Conservation (phyloP, 2,113 vertebrate species). For the Aldabrachelys gigantea region DNA sequence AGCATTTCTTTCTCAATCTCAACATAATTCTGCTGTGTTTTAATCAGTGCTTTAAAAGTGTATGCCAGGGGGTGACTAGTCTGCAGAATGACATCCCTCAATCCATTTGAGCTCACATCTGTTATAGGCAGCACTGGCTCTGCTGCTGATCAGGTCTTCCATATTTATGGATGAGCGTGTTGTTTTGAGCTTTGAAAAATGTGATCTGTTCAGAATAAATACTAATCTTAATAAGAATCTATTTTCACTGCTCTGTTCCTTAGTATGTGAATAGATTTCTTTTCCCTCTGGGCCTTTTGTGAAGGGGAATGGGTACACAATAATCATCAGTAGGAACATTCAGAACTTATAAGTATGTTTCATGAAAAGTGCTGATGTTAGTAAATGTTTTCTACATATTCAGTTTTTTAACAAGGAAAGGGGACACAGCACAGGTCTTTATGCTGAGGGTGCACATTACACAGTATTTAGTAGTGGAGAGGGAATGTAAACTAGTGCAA, state of each 20-base stretch:
- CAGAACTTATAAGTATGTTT: not conserved
- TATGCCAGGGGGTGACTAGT: not conserved
- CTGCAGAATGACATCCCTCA: not conserved
- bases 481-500: not conserved
- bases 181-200: not conserved
- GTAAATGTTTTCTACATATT: not conserved
- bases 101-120: not conserved
- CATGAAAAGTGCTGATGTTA: not conserved
- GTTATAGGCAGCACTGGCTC: not conserved
- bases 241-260: not conserved
- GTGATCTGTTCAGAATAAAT: not conserved
- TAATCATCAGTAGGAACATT: not conserved
- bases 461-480: not conserved
- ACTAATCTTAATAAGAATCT: not conserved
- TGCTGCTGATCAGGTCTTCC: not conserved
- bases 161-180: fast-evolving
- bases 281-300: not conserved
- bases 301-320: not conserved
- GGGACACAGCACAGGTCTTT: fast-evolving
- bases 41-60: too few relatives aligned
- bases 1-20: not conserved
- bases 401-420: not conserved
- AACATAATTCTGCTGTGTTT: not conserved
- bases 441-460: not conserved
- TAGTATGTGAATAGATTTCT: fast-evolving